A percentile compares a stretch with the other conserved stretches of the same genome.
These are phyloP conservation scores for Megaceryle torquata DNA, from an alignment of 2,113 vertebrate genomes.

Conservation along the genomic window DNA sequence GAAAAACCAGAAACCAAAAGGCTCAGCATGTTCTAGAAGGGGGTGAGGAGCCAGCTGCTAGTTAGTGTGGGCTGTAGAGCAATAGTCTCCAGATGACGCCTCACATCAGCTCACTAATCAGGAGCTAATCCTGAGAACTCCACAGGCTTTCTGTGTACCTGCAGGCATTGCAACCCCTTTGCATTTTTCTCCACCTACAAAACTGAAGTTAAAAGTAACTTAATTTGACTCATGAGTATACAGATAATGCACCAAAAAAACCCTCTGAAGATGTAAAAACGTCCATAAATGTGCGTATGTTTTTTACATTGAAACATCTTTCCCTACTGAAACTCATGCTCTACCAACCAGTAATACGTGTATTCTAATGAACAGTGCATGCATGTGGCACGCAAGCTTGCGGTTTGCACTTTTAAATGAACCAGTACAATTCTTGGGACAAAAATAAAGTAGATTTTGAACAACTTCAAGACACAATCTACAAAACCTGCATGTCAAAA, in stretches of 20 bases:
- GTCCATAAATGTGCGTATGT: background rate
- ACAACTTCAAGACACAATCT: background rate
- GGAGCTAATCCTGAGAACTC: background rate
- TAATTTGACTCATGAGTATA: background rate
- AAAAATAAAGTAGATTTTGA: background rate
- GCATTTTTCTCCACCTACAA: background rate
- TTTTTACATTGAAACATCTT: background rate
- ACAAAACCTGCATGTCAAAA: background rate
- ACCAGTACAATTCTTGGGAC: too few relatives aligned
- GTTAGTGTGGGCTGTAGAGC: too few relatives aligned
- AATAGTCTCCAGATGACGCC: background rate
- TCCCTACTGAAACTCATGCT: background rate
- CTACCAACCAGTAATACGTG: background rate
- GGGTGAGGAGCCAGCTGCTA: background rate
- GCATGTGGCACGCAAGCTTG: background rate
- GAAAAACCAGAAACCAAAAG: background rate
- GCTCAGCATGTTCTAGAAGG: fast-evolving
- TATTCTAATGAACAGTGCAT: background rate
- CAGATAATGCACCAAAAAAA: background rate
- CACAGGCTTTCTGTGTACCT: background rate
- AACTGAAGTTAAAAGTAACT: background rate
- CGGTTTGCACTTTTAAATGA: background rate
- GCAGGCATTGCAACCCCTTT: background rate
- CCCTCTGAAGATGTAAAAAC: background rate
- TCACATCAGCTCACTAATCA: background rate